phyloP scores from a whole-genome alignment of 2,113 vertebrate species.

The Setophaga petechia region DNA sequence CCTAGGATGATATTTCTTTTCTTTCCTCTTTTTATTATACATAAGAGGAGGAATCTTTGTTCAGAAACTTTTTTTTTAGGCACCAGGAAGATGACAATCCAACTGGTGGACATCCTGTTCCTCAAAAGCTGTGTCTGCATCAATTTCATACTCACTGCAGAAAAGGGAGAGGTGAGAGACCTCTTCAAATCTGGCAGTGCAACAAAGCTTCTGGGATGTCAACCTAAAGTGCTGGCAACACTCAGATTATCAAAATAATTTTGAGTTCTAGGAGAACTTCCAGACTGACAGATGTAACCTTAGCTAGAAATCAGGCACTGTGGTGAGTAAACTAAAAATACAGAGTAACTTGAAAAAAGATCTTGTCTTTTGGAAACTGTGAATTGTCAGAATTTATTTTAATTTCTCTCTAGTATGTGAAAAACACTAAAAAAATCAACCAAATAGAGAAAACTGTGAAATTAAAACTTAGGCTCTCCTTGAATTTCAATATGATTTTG shows the following conservation, averaged over 20 bases:
- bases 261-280: conserved; percentile 17
- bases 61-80: background rate
- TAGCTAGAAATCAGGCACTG: background rate
- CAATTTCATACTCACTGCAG: background rate
- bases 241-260: background rate
- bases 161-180: background rate
- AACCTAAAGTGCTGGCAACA: background rate
- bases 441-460: background rate
- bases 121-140: background rate
- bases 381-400: background rate
- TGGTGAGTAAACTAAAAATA: background rate
- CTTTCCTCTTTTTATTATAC: background rate
- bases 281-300: background rate
- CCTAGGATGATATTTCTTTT: background rate
- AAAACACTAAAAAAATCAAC: background rate
- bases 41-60: background rate
- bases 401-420: background rate
- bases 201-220: background rate
- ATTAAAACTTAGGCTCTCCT: background rate
- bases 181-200: background rate
- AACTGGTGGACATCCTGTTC: background rate
- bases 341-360: background rate
- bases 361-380: background rate
- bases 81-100: background rate
- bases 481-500: background rate